Evolutionary conservation across 2,888 invertebrate genomes (phyloP), one percentile per base, ranked within the genome.

Genomic region (Andrena bucephala): DNA sequence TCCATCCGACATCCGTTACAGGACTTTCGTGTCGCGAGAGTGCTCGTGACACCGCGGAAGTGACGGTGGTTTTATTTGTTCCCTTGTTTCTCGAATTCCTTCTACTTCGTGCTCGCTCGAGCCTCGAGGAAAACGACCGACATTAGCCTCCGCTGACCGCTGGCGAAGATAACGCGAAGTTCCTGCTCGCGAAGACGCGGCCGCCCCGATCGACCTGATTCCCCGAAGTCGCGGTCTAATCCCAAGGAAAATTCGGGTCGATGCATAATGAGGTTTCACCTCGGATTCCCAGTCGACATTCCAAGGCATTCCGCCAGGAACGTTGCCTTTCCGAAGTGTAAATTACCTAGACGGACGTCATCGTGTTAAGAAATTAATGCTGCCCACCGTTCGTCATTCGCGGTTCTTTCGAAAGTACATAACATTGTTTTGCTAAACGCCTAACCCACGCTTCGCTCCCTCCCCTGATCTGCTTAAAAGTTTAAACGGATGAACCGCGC

Each of bases 291-390:
- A 54, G 71, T 42, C 77, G 54, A 50, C 77, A 70, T 81, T 81
- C 77, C 73, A 63, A 77, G 84, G 84, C 82, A 82, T 78, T 68
- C 69, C 82, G 84, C 84, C 84, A 84, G 82, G 70, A 69, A 73
- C 70, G 63, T 77, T 82, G 74, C 81, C 68, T 83, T 81, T 67
- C 42, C 63, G 48, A 81, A 73, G 57, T 67, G 76, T 81, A 81
- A 76, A 83, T 81, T 81, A 75, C 57, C 31, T n/a, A 31, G 62
- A n/a, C 80, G n/a, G 8, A 31, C 59, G 63, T 57, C 24, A 65
- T 68, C 72, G 52, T 24, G 63, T 57, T 59, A 69, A 81, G 78
- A 65, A 72, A 73, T 62, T 69, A 66, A 68, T 65, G 72, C 24
- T 33, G 20, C 24, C 10, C 16, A 10, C 31, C 20, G 33, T 4